These are phyloP conservation scores for Drosophila dives DNA, from an alignment of 2,888 invertebrate species.

Conservation along the genomic window DNA sequence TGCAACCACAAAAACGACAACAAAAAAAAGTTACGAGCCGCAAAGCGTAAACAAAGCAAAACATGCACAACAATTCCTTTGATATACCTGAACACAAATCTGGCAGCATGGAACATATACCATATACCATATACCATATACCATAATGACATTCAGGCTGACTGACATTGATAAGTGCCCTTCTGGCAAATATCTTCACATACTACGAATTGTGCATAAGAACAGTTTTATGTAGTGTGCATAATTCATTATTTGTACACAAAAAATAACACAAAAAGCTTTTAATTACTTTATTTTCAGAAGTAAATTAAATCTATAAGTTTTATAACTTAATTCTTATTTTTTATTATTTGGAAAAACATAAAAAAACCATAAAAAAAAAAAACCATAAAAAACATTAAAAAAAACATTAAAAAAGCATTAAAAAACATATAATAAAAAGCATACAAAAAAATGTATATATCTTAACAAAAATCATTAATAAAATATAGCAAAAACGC, in stretches of 20 bases:
- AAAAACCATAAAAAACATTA: too few species aligned
- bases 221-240: not conserved
- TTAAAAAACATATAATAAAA: too few species aligned
- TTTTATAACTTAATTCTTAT: not conserved
- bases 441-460: too few species aligned
- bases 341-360: not conserved
- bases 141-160: not conserved
- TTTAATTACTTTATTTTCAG: not conserved
- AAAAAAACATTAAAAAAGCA: too few species aligned
- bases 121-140: not conserved
- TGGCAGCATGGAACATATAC: not conserved
- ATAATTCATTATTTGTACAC: not conserved
- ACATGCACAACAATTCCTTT: constrained; percentile 18
- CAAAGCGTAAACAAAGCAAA: constrained; percentile 12
- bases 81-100: constrained; percentile 5
- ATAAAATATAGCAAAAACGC: not conserved
- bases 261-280: not conserved
- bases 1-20: constrained; percentile 27
- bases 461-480: not conserved
- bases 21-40: not conserved
- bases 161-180: not conserved
- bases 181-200: not conserved
- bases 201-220: too few species aligned
- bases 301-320: not conserved
- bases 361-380: too few species aligned